A percentile compares a stretch with the other conserved stretches of the same genome.
Evolutionary conservation across 2,888 invertebrate species (phyloP).

Genomic region (Drosophila niveifrons): DNA sequence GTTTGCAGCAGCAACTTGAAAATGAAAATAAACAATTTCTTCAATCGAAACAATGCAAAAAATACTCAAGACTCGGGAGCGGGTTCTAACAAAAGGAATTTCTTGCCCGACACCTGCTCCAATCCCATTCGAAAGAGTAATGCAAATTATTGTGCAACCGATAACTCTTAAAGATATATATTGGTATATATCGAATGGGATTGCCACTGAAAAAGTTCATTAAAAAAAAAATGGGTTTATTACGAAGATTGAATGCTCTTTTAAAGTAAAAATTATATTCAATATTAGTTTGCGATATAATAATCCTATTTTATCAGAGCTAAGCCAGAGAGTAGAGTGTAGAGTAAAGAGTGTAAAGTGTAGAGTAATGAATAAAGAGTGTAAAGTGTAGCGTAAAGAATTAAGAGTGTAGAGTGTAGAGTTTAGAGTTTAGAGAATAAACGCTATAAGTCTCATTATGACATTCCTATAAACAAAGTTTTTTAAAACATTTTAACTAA

Average conservation of each 20-base stretch:
- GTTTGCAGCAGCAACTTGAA: constrained; percentile 1
- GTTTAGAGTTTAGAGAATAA: no score
- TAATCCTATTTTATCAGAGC: no score
- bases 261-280: neutral
- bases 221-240: constrained; percentile 27
- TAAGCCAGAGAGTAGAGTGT: no score
- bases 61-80: neutral
- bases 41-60: constrained; percentile 14
- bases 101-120: constrained; percentile 29
- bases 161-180: constrained; percentile 27
- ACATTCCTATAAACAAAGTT: no score
- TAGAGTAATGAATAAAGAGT: no score
- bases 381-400: no score
- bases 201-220: constrained; percentile 33
- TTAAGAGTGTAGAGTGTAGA: no score
- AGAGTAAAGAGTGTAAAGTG: no score
- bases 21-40: constrained; percentile 14
- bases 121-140: constrained; percentile 9
- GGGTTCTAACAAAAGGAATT: neutral
- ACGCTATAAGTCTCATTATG: no score
- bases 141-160: constrained; percentile 55
- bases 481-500: no score
- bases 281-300: no score
- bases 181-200: neutral
- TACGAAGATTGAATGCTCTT: neutral